Evolutionary conservation across 2,113 vertebrate species (phyloP).

Genomic region (Myxocyprinus asiaticus): DNA sequence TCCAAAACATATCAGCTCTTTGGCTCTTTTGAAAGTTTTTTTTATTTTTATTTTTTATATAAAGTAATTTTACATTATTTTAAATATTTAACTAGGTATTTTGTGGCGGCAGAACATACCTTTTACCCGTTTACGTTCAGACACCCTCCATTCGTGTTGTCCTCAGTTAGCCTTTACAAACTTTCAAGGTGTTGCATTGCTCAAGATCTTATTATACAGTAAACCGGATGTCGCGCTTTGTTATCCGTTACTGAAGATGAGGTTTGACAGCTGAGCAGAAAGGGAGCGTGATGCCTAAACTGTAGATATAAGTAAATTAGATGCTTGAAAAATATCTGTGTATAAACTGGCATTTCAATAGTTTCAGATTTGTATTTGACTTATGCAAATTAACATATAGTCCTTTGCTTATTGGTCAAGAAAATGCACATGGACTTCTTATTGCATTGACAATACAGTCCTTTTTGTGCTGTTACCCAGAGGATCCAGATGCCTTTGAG

Average conservation of each 20-base stretch:
- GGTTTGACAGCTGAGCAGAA: slow-evolving; percentile 7
- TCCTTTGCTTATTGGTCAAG: too few species aligned
- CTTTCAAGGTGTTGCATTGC: not conserved
- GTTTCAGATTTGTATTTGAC: not conserved
- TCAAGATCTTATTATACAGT: not conserved
- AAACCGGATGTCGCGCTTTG: slow-evolving; percentile 18
- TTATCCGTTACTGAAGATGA: not conserved
- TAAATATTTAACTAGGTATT: too few species aligned
- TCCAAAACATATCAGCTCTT: too few species aligned
- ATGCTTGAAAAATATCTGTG: not conserved
- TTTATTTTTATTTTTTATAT: too few species aligned
- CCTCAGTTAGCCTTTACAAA: slow-evolving; percentile 1
- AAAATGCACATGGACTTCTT: too few species aligned
- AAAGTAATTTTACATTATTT: too few species aligned
- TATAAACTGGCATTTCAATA: not conserved
- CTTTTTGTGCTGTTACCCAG: too few species aligned
- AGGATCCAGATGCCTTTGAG: too few species aligned
- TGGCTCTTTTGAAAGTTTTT: too few species aligned
- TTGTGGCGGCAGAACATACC: not conserved
- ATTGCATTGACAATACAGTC: too few species aligned
- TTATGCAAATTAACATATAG: not conserved
- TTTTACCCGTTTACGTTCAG: not conserved
- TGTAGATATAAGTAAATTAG: not conserved
- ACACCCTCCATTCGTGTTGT: not conserved
- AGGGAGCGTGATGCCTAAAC: not conserved